Evolutionary conservation across 2,113 vertebrate genomes (phyloP).

Genomic region (Otis tarda): DNA sequence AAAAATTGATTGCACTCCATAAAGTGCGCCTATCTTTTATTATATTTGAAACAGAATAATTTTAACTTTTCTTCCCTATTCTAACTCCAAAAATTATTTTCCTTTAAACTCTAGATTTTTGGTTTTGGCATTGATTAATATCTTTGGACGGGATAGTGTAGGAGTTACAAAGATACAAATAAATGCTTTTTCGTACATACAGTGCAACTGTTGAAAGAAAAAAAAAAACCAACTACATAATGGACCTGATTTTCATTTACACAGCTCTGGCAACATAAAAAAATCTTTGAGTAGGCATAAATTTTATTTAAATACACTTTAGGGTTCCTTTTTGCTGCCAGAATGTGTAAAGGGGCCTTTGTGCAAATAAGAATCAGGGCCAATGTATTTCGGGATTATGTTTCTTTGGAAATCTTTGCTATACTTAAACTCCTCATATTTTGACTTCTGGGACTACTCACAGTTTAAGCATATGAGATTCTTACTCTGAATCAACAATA

Average conservation of each 20-base stretch:
- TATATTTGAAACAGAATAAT: background rate
- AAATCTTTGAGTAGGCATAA: background rate
- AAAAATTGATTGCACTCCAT: background rate
- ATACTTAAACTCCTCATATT: background rate
- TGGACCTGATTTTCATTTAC: background rate
- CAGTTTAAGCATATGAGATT: background rate
- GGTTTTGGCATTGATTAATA: background rate
- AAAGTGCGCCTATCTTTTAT: background rate
- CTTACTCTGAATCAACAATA: background rate
- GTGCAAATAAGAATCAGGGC: background rate
- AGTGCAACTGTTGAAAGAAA: background rate
- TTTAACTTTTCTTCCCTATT: background rate
- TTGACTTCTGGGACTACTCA: background rate
- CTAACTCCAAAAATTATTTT: background rate
- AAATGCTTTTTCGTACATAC: background rate
- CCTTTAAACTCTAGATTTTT: background rate
- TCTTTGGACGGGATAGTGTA: background rate
- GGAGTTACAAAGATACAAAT: background rate
- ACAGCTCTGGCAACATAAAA: background rate
- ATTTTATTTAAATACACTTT: conserved; percentile 17
- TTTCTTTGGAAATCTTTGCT: conserved; percentile 35
- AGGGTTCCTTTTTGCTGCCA: background rate
- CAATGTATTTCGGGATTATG: background rate
- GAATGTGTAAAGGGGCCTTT: background rate
- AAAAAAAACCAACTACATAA: background rate